Conservation (phyloP, 2,888 invertebrate genomes). For the Agrilus biguttatus region DNA sequence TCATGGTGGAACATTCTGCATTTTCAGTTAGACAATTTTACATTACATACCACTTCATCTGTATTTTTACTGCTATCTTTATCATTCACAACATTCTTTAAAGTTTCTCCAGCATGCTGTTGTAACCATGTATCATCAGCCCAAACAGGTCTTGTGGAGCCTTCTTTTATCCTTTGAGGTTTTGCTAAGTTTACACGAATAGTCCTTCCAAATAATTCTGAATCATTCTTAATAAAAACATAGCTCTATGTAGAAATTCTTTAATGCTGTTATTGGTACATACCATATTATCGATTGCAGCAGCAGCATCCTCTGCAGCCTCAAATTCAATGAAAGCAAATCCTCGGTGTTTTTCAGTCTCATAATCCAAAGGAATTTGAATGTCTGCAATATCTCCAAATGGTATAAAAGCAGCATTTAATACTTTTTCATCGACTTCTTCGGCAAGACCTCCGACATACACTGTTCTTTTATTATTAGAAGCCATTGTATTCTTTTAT, state of each 20-base stretch:
- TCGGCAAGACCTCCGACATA: slow-evolving; percentile 83
- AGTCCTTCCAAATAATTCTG: slow-evolving; percentile 92
- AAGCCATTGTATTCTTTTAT: slow-evolving; percentile 25
- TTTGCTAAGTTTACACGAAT: slow-evolving; percentile 94
- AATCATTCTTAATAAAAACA: slow-evolving; percentile 63
- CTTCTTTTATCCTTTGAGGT: slow-evolving; percentile 92
- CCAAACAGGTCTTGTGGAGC: slow-evolving; percentile 92
- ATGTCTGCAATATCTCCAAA: slow-evolving; percentile 98
- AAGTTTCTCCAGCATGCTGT: slow-evolving; percentile 88
- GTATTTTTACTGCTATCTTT: slow-evolving; percentile 23
- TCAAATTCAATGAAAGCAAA: slow-evolving; percentile 99
- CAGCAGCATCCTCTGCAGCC: slow-evolving; percentile 92
- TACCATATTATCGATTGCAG: slow-evolving; percentile 98
- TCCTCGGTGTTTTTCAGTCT: slow-evolving; percentile 93
- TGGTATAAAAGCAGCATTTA: slow-evolving; percentile 94
- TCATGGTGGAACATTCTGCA: too few relatives aligned
- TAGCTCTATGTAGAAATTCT: slow-evolving; percentile 2
- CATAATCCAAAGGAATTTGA: slow-evolving; percentile 95
- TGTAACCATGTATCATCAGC: slow-evolving; percentile 97
- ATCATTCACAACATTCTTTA: slow-evolving; percentile 34
- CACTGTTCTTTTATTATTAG: slow-evolving; percentile 65
- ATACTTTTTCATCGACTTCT: slow-evolving; percentile 90
- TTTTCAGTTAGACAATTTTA: background rate
- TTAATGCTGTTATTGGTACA: slow-evolving; percentile 9
- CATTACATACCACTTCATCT: slow-evolving; percentile 7